phyloP scores from a whole-genome alignment of 1,140 invertebrate species.

The Berghia stephanieae region DNA sequence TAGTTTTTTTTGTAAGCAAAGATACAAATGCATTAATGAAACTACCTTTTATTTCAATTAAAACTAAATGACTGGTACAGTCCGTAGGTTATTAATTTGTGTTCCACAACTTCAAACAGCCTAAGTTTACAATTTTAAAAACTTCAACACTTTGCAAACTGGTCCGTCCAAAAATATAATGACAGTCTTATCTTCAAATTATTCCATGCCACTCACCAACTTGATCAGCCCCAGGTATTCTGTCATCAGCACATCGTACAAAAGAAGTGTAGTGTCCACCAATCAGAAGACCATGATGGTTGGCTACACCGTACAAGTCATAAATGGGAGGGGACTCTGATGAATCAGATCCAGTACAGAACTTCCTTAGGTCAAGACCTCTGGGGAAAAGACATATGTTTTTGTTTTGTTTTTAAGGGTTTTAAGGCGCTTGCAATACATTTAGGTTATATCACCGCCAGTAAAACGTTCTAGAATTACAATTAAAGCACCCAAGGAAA shows the following conservation, averaged over 20 bases:
- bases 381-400: constrained; percentile 38
- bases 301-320: constrained; percentile 71
- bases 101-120: neutral
- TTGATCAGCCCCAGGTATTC: constrained; percentile 52
- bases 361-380: constrained; percentile 67
- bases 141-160: neutral
- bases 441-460: no score
- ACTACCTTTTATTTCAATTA: no score
- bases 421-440: no score
- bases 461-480: no score
- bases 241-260: constrained; percentile 60
- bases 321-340: constrained; percentile 64
- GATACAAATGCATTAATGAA: neutral
- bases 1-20: neutral
- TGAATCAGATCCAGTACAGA: constrained; percentile 52
- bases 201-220: constrained; percentile 60
- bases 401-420: no score
- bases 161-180: neutral
- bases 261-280: constrained; percentile 72
- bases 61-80: neutral
- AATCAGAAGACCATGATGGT: constrained; percentile 70
- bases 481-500: no score
- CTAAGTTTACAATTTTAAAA: neutral
- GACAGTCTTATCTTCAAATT: neutral
- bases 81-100: neutral